Base-by-base conservation (phyloP, 2,113 vertebrate genomes). In the Amazona guildingii region DNA sequence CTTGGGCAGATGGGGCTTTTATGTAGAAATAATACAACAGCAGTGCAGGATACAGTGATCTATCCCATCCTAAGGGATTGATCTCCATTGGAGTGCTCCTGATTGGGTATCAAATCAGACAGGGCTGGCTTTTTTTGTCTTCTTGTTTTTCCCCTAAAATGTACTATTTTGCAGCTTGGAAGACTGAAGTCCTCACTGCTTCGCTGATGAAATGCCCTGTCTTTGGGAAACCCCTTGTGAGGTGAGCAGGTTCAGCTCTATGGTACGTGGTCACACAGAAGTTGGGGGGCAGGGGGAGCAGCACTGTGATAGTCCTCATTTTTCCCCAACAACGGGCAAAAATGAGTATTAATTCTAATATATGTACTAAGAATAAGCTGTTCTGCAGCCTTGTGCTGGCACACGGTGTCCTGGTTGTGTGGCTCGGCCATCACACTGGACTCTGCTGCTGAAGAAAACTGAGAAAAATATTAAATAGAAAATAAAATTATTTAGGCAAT, bases 181-280 rank as follows among this genome's bases (percentile, higher is more conserved):
- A 91, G 51, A 64, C 33, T 1, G 0, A 14, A 63, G 64, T 43
- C 28, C 23, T 66, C 28, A 59, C 18, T 88, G 29, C 27, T 9
- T 59, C 16, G 55, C 31, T 49, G 76, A 14, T 27, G 35, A 69
- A 68, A 61, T 27, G 28, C 29, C 20, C 27, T 4, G 1, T 29
- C 11, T 88, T 86, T 73, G 61, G 68, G 52, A 63, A 86, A 21
- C 2, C 43, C 41, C 27, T 44, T 55, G 27, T 0, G 4, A 77
- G 57, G 52, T 61, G 44, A 69, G 62, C 29, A 63, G 55, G 31
- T 43, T 19, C 43, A 82, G 73, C 64, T 57, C 48, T 64, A n/a
- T 0, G 1, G 39, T 37, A 15, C 0, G 0, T 62, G 39, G 18
- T 27, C 4, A 1, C 48, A 55, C 8, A 52, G 51, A 48, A 16